Conservation (phyloP, 2,113 vertebrate species). For the Talpa occidentalis region DNA sequence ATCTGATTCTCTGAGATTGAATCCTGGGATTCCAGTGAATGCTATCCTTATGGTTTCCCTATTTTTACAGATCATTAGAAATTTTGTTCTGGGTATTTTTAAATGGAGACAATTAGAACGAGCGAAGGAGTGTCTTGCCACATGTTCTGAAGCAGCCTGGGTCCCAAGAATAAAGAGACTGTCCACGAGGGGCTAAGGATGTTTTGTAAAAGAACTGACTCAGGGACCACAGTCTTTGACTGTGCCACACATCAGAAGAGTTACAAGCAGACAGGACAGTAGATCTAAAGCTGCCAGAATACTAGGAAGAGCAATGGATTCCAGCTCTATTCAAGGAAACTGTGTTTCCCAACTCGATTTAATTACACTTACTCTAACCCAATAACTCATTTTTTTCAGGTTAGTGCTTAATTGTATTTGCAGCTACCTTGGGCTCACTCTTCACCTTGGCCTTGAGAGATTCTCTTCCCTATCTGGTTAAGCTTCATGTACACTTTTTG, state of each 20-base stretch:
- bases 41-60: neutral
- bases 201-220: neutral
- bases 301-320: neutral
- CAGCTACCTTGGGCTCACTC: neutral
- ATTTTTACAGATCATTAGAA: neutral
- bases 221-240: neutral
- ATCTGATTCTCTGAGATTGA: constrained; percentile 24
- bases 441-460: neutral
- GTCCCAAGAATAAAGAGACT: neutral
- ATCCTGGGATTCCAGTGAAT: constrained; percentile 23
- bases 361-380: neutral
- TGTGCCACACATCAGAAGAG: neutral
- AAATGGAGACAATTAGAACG: neutral
- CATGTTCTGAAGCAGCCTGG: neutral
- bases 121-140: neutral
- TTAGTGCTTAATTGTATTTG: neutral
- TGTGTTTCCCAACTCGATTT: neutral
- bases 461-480: neutral
- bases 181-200: rapidly evolving
- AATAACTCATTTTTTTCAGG: neutral
- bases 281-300: neutral
- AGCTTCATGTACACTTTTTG: neutral
- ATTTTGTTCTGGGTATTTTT: neutral
- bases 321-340: neutral
- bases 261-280: neutral